Base-by-base conservation (phyloP, 2,888 invertebrate species). In the Litoditis marina region DNA sequence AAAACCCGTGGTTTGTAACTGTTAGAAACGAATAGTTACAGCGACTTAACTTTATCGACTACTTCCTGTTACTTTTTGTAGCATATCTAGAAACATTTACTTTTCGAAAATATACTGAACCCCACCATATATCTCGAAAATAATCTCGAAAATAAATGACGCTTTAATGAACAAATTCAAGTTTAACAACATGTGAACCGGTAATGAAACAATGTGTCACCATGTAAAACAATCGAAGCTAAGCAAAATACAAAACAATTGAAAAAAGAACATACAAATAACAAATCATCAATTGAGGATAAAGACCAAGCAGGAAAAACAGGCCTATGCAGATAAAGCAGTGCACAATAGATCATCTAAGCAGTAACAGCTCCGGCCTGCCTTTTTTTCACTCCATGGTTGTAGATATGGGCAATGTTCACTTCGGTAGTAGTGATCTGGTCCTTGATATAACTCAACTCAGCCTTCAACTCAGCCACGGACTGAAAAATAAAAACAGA, bases 371-470 rank as follows among this genome's bases (percentile, higher is more conserved):
- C 53, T n/a, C 46, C 42, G 32, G 56, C 54, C 42, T 68, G 65
- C 16, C 63, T 57, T 25, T 63, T 51, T 84, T 94, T 94, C 4
- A 96, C 94, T 86, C 94, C 92, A 94, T 94, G 94, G 85, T 96
- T 96, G 84, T 92, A 94, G 28, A 96, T 92, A 83, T 96, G 87
- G 32, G 96, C 95, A 92, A 96, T 94, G 84, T 95, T 96, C 28
- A 74, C 65, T 46, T 98, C 96, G 50, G 93, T 92, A 25, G 94
- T 96, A 19, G 96, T 98, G 82, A 92, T 91, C 85, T 96, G 96
- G 87, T 96, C 95, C 82, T 94, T 89, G 61, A 95, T 87, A 85
- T 93, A 95, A 84, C 94, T 92, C 77, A 95, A 88, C 86, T 95
- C 94, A 82, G 92, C 90, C 79, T 93, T 92, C 42, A 94, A 90